Percentiles rank a stretch among this genome's conserved stretches.
phyloP scores from a whole-genome alignment of 2,113 vertebrate genomes.

The Triplophysa tibetana region DNA sequence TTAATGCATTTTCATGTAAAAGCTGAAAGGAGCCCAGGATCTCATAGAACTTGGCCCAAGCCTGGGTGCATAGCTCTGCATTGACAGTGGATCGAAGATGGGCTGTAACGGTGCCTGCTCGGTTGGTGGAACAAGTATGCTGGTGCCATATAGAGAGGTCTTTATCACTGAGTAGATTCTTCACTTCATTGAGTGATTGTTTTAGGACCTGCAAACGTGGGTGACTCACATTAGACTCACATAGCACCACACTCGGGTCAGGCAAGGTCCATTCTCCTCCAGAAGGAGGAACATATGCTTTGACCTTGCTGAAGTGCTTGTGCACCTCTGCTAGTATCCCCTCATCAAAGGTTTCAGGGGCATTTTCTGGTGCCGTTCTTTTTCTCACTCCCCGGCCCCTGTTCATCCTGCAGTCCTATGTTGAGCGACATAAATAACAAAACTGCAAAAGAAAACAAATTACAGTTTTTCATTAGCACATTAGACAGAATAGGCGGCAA shows the following conservation, averaged over 20 bases:
- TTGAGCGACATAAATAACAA: conserved; percentile 20
- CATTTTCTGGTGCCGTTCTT: conserved; percentile 63
- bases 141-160: conserved; percentile 91
- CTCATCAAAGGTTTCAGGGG: conserved; percentile 63
- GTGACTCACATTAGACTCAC: conserved; percentile 67
- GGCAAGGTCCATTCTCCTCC: conserved; percentile 81
- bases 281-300: conserved; percentile 76
- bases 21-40: conserved; percentile 82
- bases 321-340: conserved; percentile 75
- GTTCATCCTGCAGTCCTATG: conserved; percentile 75
- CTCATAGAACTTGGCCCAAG: conserved; percentile 94
- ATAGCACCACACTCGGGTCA: conserved; percentile 71
- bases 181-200: conserved; percentile 85
- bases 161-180: conserved; percentile 91
- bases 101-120: conserved; percentile 84
- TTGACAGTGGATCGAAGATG: conserved; percentile 80
- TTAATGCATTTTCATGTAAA: conserved; percentile 78
- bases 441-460: neutral
- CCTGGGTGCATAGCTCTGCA: conserved; percentile 93
- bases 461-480: neutral
- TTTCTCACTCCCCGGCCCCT: conserved; percentile 65
- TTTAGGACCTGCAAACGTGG: conserved; percentile 80
- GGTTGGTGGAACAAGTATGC: conserved; percentile 92
- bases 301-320: conserved; percentile 82
- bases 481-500: neutral